A percentile compares a stretch with the other conserved stretches of the same genome.
phyloP scores from a whole-genome alignment of 2,113 vertebrate species.

The Petroica traversi region DNA sequence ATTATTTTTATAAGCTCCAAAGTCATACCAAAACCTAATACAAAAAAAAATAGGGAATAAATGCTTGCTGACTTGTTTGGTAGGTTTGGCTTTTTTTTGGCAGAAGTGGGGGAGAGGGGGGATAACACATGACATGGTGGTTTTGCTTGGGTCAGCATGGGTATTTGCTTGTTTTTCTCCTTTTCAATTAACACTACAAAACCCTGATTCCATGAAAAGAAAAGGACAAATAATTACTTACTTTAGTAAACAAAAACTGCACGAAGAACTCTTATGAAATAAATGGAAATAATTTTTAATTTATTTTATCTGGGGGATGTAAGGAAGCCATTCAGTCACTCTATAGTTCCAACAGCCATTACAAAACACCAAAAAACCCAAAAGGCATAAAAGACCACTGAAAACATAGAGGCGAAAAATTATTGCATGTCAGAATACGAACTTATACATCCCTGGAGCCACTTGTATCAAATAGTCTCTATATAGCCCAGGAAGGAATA shows the following conservation, averaged over 20 bases:
- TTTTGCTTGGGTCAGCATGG: not conserved
- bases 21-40: not conserved
- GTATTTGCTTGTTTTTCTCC: not conserved
- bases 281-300: not conserved
- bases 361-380: not conserved
- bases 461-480: not conserved
- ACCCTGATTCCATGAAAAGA: not conserved
- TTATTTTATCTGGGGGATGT: not conserved
- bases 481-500: not conserved
- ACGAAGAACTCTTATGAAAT: not conserved
- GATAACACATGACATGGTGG: not conserved
- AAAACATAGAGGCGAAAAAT: not conserved
- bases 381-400: not conserved
- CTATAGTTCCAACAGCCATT: not conserved
- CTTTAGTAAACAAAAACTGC: not conserved
- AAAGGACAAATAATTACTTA: not conserved
- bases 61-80: not conserved
- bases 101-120: rapidly evolving
- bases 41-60: not conserved
- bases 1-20: not conserved
- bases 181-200: not conserved
- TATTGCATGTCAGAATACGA: not conserved
- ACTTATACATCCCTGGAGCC: not conserved
- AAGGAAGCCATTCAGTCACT: not conserved
- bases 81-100: not conserved